phyloP scores from a whole-genome alignment of 2,797 vertebrate genomes.

The Buceros bicornis region DNA sequence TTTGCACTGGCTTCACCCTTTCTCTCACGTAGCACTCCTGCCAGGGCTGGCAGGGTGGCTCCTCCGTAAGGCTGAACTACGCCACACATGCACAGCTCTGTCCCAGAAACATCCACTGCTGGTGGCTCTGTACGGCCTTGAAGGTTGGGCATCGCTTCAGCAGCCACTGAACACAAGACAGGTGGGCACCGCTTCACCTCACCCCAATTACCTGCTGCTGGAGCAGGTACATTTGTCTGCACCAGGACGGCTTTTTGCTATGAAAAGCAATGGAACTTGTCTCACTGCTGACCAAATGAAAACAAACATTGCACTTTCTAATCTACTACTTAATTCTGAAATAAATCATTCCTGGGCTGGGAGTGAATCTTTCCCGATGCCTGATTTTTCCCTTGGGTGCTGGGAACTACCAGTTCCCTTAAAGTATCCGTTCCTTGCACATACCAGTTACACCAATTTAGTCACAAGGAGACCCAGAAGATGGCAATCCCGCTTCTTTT shows the following conservation, averaged over 20 bases:
- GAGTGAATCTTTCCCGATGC: background rate
- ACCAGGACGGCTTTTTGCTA: background rate
- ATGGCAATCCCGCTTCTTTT: background rate
- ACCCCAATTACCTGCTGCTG: rapidly evolving
- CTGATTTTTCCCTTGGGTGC: background rate
- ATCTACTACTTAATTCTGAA: background rate
- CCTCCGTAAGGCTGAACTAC: background rate
- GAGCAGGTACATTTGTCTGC: rapidly evolving
- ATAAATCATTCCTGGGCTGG: background rate
- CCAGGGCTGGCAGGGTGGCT: background rate
- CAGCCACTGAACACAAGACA: background rate
- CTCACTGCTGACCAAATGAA: background rate
- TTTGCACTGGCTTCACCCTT: background rate
- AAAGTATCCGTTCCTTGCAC: background rate
- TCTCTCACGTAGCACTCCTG: background rate
- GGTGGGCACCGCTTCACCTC: background rate
- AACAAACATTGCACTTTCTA: background rate
- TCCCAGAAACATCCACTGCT: background rate
- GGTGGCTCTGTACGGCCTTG: background rate
- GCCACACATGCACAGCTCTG: rapidly evolving
- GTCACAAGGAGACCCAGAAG: background rate
- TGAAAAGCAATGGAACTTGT: background rate
- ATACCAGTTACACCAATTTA: background rate
- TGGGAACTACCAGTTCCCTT: background rate
- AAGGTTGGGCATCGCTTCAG: rapidly evolving